Percentiles rank a stretch among this genome's conserved stretches.
Evolutionary conservation across 2,888 invertebrate genomes (phyloP).

Genomic region (Operophtera brumata): DNA sequence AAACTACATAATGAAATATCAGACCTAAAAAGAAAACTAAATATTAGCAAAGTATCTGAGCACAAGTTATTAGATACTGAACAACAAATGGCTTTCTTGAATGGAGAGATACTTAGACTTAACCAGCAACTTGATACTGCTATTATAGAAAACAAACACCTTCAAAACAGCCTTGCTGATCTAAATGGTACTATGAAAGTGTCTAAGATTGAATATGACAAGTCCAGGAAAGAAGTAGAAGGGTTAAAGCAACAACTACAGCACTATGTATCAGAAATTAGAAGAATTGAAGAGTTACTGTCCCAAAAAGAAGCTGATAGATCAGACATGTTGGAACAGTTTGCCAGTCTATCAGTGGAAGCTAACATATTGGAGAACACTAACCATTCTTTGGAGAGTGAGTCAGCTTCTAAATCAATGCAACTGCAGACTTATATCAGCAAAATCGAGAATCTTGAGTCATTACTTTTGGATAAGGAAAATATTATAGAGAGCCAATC

Average conservation of each 20-base stretch:
- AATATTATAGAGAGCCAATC: constrained; percentile 65
- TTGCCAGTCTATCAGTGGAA: constrained; percentile 87
- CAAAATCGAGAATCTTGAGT: constrained; percentile 82
- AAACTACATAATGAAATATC: constrained; percentile 77
- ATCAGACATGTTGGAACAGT: constrained; percentile 89
- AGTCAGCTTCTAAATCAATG: constrained; percentile 85
- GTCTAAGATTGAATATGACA: constrained; percentile 84
- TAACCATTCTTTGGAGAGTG: constrained; percentile 89
- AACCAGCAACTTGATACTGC: constrained; percentile 81
- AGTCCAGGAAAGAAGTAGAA: constrained; percentile 85
- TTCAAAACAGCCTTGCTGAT: constrained; percentile 86
- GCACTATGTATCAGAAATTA: constrained; percentile 90
- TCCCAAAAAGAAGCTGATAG: constrained; percentile 88
- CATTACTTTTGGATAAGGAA: constrained; percentile 78
- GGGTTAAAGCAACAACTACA: constrained; percentile 88
- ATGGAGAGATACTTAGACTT: constrained; percentile 80
- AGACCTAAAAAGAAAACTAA: constrained; percentile 80
- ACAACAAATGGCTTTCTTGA: constrained; percentile 79
- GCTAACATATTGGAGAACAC: constrained; percentile 88
- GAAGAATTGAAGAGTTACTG: constrained; percentile 88
- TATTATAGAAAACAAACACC: constrained; percentile 84
- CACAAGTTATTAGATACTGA: constrained; percentile 73
- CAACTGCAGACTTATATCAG: constrained; percentile 74
- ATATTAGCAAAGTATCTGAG: constrained; percentile 67
- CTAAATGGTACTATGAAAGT: constrained; percentile 82